Base-by-base conservation (phyloP, 2,888 invertebrate species). In the Mayetiola destructor region DNA sequence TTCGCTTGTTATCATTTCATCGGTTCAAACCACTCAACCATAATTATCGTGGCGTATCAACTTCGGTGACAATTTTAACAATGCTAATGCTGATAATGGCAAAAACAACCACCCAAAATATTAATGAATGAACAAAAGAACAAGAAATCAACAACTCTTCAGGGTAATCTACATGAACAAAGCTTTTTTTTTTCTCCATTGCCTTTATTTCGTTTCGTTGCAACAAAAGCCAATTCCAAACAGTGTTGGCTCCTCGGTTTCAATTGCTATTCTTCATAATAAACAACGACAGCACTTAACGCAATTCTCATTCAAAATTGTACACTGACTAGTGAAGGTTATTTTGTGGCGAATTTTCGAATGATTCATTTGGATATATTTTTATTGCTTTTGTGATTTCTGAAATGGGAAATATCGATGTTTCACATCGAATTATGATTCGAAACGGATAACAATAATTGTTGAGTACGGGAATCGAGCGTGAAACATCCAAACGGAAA, bases 41-140 rank as follows among this genome's bases (percentile, higher is more conserved):
- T 27, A 48, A 48, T 48, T 48, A 48, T 27, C n/a, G 27, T 16
- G 27, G n/a, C 10, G 27, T 42, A 2, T 23, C n/a, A n/a, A n/a
- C 14, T 48, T 27, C 16, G 48, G 48, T 27, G n/a, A 27, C 27
- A 27, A 4, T n/a, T 48, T 42, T 23, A 42, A 42, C 42, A 23
- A 8, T 27, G 48, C 12, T 27, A 32, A 32, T 32, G 48, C 14
- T 27, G 16, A 27, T n/a, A 27, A n/a, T n/a, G n/a, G n/a, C n/a
- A n/a, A n/a, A n/a, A n/a, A n/a, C n/a, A n/a, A n/a, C n/a, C n/a
- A n/a, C n/a, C n/a, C n/a, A n/a, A n/a, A n/a, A 48, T 48, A 48
- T 48, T 48, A 48, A 48, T 48, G 48, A 48, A n/a, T n/a, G n/a
- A n/a, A n/a, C n/a, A n/a, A n/a, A n/a, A n/a, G 48, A 48, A 23